Evolutionary conservation across 1,140 invertebrate genomes (phyloP).

Genomic region (Diachasma alloeum): DNA sequence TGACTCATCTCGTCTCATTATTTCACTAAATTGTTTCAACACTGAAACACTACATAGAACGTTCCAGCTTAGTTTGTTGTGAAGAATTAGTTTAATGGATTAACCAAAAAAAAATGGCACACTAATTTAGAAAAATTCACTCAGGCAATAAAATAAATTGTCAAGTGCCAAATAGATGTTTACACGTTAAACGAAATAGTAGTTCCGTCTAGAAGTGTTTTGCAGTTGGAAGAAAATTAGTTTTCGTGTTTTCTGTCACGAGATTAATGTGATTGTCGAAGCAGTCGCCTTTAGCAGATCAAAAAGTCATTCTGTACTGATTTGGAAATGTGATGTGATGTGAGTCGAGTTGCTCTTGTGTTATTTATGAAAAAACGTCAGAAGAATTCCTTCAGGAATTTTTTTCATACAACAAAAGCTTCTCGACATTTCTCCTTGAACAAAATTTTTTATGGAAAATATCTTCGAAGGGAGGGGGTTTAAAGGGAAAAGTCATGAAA

Average conservation of each 20-base stretch:
- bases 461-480: too few relatives aligned
- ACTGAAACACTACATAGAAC: background rate
- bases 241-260: background rate
- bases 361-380: too few relatives aligned
- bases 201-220: constrained; percentile 4
- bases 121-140: background rate
- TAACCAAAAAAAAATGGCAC: background rate
- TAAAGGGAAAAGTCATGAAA: too few relatives aligned
- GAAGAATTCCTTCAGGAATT: too few relatives aligned
- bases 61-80: background rate
- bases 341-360: too few relatives aligned
- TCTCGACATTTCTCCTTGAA: too few relatives aligned
- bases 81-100: background rate
- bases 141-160: background rate
- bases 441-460: too few relatives aligned
- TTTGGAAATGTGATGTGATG: too few relatives aligned
- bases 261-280: background rate
- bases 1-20: background rate
- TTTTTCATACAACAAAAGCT: too few relatives aligned
- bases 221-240: background rate
- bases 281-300: background rate
- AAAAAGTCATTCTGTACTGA: background rate
- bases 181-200: background rate
- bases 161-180: constrained; percentile 3
- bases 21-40: background rate